phyloP scores from a whole-genome alignment of 2,797 vertebrate species.

The Esox masquinongy region DNA sequence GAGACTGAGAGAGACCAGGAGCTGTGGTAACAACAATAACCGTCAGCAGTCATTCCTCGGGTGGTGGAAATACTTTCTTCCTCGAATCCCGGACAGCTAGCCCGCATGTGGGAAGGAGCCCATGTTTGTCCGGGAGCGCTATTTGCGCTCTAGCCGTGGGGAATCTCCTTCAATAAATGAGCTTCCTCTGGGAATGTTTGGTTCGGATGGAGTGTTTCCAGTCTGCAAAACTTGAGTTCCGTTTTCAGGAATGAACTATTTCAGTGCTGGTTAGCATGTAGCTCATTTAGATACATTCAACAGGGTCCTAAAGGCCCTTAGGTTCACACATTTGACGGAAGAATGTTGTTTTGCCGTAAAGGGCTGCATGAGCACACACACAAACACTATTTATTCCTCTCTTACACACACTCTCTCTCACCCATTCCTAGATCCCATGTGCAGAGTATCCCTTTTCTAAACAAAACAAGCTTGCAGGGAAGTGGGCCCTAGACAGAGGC shows the following conservation, averaged over 20 bases:
- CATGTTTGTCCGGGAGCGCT: slow-evolving; percentile 55
- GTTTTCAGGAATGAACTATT: slow-evolving; percentile 64
- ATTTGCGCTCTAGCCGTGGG: slow-evolving; percentile 56
- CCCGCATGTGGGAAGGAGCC: slow-evolving; percentile 59
- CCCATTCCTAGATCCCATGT: slow-evolving; percentile 5
- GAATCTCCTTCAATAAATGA: slow-evolving; percentile 60
- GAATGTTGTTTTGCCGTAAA: neutral
- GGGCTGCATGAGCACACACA: neutral
- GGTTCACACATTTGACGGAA: neutral
- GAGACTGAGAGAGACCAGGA: slow-evolving; percentile 36
- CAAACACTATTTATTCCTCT: neutral
- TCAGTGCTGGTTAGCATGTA: neutral
- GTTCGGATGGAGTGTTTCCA: slow-evolving; percentile 68
- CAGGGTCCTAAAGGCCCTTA: neutral
- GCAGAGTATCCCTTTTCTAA: slow-evolving; percentile 36
- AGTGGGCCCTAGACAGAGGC: slow-evolving; percentile 33
- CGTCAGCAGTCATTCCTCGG: slow-evolving; percentile 58
- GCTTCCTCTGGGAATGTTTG: slow-evolving; percentile 66
- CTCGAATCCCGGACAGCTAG: slow-evolving; percentile 51
- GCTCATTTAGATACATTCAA: neutral
- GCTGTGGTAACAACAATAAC: slow-evolving; percentile 53
- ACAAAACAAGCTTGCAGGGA: slow-evolving; percentile 37
- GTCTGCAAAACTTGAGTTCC: slow-evolving; percentile 42
- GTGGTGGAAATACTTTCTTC: slow-evolving; percentile 55
- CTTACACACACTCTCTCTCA: neutral